Conservation (phyloP, 2,797 vertebrate genomes). For the Carapus acus region DNA sequence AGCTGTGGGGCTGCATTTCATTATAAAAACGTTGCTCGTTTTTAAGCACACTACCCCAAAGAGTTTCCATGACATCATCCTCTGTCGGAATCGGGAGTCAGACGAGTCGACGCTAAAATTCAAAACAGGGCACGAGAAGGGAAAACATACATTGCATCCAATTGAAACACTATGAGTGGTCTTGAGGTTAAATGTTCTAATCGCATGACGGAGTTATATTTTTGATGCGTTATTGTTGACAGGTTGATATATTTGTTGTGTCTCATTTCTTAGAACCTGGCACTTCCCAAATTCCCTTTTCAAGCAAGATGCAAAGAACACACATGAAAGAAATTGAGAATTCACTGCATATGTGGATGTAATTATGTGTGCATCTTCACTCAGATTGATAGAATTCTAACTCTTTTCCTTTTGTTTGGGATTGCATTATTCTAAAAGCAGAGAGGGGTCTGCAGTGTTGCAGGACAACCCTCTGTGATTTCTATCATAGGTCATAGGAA, state of each 20-base stretch:
- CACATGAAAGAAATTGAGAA: no score
- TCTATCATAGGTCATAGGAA: slow-evolving; percentile 22
- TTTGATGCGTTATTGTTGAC: no score
- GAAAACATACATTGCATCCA: slow-evolving; percentile 39
- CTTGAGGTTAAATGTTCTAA: not conserved
- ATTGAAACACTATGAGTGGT: slow-evolving; percentile 24
- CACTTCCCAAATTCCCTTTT: no score
- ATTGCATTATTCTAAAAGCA: slow-evolving; percentile 14
- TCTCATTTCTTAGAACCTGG: no score
- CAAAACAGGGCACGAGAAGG: slow-evolving; percentile 57
- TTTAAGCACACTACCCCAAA: slow-evolving; percentile 59
- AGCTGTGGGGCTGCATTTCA: slow-evolving; percentile 56
- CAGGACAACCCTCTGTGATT: slow-evolving; percentile 10
- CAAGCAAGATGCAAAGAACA: no score
- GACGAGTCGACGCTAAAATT: slow-evolving; percentile 62
- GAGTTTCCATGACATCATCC: slow-evolving; percentile 75
- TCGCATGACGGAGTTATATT: no score
- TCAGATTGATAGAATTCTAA: no score
- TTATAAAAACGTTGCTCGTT: slow-evolving; percentile 70
- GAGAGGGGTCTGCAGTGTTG: slow-evolving; percentile 14
- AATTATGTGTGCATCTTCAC: no score
- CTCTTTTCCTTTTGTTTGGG: slow-evolving; percentile 4
- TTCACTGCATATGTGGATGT: no score
- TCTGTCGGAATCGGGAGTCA: slow-evolving; percentile 65
- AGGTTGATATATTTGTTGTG: no score